These are phyloP conservation scores for Nephrocerus scutellatus DNA, from an alignment of 2,888 invertebrate species.

Conservation along the genomic window DNA sequence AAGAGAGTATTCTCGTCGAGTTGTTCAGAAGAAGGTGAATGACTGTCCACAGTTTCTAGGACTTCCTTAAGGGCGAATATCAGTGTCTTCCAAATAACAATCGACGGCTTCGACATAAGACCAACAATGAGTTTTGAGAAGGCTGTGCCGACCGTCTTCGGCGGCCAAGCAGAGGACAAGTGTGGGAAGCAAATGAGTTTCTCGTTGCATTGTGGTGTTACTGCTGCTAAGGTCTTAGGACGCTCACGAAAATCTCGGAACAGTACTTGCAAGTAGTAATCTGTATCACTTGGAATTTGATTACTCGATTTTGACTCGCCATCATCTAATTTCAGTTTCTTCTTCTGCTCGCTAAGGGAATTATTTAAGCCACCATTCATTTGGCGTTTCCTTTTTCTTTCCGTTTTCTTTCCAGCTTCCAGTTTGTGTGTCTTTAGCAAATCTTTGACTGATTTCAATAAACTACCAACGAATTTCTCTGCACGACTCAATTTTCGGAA, in stretches of 20 bases:
- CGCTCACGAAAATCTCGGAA: slow-evolving; percentile 26
- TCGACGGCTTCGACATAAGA: slow-evolving; percentile 40
- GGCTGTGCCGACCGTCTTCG: slow-evolving; percentile 31
- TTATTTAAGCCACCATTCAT: not conserved
- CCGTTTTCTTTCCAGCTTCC: slow-evolving; percentile 14
- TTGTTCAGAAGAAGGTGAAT: slow-evolving; percentile 13
- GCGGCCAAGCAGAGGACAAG: slow-evolving; percentile 36
- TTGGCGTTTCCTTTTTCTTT: slow-evolving; percentile 11
- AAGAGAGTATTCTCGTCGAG: slow-evolving; percentile 31
- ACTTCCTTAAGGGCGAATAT: slow-evolving; percentile 34
- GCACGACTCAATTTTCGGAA: slow-evolving; percentile 39
- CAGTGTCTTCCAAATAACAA: slow-evolving; percentile 43
- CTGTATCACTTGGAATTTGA: not conserved
- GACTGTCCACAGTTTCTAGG: slow-evolving; percentile 17
- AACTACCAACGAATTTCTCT: slow-evolving; percentile 39
- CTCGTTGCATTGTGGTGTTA: not conserved
- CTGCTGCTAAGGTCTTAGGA: not conserved
- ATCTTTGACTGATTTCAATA: slow-evolving; percentile 35
- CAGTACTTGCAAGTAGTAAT: slow-evolving; percentile 25
- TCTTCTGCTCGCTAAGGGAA: slow-evolving; percentile 8
- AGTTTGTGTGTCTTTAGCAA: slow-evolving; percentile 27
- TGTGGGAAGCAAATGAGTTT: slow-evolving; percentile 22
- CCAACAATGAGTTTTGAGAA: slow-evolving; percentile 39
- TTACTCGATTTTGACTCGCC: not conserved
- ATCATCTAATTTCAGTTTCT: slow-evolving; percentile 14